These are phyloP conservation scores for Odontomyia ornata DNA, from an alignment of 2,888 invertebrate species.

Conservation along the genomic window DNA sequence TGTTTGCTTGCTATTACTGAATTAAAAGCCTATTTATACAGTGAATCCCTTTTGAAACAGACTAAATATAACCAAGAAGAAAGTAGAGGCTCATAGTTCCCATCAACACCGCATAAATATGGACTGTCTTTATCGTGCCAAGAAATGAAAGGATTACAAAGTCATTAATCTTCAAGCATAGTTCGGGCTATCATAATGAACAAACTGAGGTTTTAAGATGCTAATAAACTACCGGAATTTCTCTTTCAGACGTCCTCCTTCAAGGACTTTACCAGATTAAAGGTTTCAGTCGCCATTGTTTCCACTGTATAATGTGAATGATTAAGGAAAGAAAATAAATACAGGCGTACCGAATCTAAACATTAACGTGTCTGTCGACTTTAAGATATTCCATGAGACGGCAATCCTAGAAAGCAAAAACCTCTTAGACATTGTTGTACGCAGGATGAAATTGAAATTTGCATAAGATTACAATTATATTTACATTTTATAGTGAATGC, in stretches of 20 bases:
- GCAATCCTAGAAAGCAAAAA: neutral
- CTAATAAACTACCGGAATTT: neutral
- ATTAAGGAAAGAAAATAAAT: neutral
- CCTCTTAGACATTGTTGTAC: neutral
- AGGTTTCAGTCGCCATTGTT: neutral
- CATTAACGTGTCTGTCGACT: neutral
- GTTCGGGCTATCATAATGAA: neutral
- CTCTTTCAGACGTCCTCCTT: neutral
- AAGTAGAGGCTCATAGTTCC: no score
- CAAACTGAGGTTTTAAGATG: neutral
- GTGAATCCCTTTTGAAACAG: no score
- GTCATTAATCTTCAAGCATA: conserved; percentile 23
- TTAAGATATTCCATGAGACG: neutral
- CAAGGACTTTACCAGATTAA: neutral
- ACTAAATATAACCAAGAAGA: no score
- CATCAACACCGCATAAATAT: no score
- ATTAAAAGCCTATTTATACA: no score
- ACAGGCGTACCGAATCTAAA: neutral
- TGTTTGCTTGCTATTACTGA: no score
- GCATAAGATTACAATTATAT: conserved; percentile 28
- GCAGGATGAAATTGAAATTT: conserved; percentile 10
- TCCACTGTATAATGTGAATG: conserved; percentile 2
- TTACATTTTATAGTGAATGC: conserved; percentile 20
- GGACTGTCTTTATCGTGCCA: no score
- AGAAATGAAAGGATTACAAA: neutral